Percentiles rank a stretch among this genome's conserved stretches.
phyloP scores from a whole-genome alignment of 1,140 invertebrate species.

The Drosophila sulfurigaster region DNA sequence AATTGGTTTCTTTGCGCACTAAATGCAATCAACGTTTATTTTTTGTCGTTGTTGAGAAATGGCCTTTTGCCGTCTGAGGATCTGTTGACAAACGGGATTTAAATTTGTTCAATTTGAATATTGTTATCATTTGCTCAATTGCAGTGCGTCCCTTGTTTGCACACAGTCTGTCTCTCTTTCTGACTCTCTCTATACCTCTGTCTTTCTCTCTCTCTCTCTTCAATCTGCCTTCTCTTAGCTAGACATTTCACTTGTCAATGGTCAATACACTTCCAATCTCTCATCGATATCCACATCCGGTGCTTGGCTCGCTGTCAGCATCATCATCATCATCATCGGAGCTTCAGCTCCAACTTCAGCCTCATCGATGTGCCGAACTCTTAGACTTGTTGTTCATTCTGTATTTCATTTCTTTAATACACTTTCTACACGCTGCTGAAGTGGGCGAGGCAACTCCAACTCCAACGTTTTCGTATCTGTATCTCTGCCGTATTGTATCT shows the following conservation, averaged over 20 bases:
- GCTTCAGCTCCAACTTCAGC: conserved; percentile 26
- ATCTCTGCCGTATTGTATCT: conserved; percentile 21
- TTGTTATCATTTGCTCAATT: conserved; percentile 54
- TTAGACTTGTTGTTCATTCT: conserved; percentile 59
- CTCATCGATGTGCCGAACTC: conserved; percentile 38
- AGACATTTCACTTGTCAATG: conserved; percentile 28
- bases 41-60: conserved; percentile 59
- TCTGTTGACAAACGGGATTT: conserved; percentile 82
- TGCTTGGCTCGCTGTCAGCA: conserved; percentile 45
- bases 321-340: conserved; percentile 18
- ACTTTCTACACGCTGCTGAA: conserved; percentile 74
- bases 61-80: conserved; percentile 41
- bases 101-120: conserved; percentile 81
- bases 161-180: conserved; percentile 15
- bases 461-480: not conserved
- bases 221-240: conserved; percentile 4
- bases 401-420: conserved; percentile 76
- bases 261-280: not conserved
- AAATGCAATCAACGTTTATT: conserved; percentile 81
- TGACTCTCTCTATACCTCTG: not conserved
- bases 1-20: conserved; percentile 24
- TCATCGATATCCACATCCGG: conserved; percentile 64
- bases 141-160: conserved; percentile 18
- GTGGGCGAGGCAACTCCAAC: conserved; percentile 59
- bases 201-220: conserved; percentile 9